Percentiles rank a stretch among this genome's conserved stretches.
These are phyloP conservation scores for Polypterus bichir DNA, from an alignment of 2,113 vertebrate genomes.

Conservation along the genomic window DNA sequence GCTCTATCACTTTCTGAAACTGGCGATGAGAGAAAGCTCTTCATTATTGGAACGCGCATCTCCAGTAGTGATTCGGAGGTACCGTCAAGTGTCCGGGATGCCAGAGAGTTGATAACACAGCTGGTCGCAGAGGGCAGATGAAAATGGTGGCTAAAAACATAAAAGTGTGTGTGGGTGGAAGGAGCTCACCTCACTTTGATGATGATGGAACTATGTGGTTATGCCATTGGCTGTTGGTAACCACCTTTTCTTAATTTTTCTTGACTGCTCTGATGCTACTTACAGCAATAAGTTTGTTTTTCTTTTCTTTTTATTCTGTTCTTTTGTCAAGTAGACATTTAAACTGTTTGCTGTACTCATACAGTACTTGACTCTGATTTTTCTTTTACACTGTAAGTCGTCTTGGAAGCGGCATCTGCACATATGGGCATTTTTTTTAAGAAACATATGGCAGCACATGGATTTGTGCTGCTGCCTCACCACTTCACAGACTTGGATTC, in stretches of 20 bases:
- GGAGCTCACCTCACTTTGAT: not conserved
- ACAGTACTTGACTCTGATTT: not conserved
- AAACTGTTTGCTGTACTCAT: not conserved
- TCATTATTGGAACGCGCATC: conserved; percentile 71
- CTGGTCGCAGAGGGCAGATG: conserved; percentile 48
- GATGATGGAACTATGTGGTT: not conserved
- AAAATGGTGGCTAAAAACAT: too few relatives aligned
- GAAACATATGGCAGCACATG: conserved; percentile 19
- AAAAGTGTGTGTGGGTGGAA: not conserved
- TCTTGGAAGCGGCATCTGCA: not conserved
- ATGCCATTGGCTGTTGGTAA: not conserved
- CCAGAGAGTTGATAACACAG: conserved; percentile 68
- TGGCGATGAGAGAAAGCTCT: conserved; percentile 67
- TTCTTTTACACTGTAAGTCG: not conserved
- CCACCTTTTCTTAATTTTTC: not conserved
- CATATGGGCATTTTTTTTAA: conserved; percentile 13
- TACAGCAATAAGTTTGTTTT: too few relatives aligned
- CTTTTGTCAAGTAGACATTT: not conserved
- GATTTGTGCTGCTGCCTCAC: conserved; percentile 13
- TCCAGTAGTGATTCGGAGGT: conserved; percentile 48
- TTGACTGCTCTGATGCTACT: not conserved
- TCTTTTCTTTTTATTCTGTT: not conserved
- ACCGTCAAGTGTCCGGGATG: conserved; percentile 62
- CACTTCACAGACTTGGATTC: conserved; percentile 21
- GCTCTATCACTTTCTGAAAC: conserved; percentile 61